A percentile compares a stretch with the other conserved stretches of the same genome.
Evolutionary conservation across 1,140 invertebrate species (phyloP).

Genomic region (Ceratosolen solmsi): DNA sequence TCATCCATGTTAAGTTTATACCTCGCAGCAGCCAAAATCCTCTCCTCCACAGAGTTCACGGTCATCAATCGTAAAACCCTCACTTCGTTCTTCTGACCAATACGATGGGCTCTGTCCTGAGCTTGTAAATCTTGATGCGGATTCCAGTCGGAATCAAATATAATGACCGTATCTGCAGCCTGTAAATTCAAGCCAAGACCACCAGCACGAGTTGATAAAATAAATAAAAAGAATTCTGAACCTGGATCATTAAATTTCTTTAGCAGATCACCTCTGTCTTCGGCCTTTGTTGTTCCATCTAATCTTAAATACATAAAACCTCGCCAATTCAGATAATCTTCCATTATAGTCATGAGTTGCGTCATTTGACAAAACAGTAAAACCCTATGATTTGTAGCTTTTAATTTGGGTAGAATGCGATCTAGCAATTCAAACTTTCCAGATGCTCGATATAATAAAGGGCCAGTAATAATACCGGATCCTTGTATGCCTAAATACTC

Average conservation of each 20-base stretch:
- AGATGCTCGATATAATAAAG: conserved; percentile 93
- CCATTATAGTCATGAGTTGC: conserved; percentile 98
- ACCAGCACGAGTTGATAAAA: conserved; percentile 96
- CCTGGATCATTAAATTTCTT: conserved; percentile 93
- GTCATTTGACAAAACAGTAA: conserved; percentile 99
- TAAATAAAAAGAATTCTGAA: conserved; percentile 95
- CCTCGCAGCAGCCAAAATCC: conserved; percentile 94
- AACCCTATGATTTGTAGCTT: conserved; percentile 91
- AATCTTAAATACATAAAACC: conserved; percentile 84
- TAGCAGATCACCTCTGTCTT: conserved; percentile 95
- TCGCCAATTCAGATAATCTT: conserved; percentile 95
- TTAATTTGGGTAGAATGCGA: conserved; percentile 96
- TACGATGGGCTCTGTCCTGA: conserved; percentile 98
- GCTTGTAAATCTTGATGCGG: conserved; percentile 98
- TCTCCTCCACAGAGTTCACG: conserved; percentile 98
- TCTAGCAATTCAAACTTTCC: conserved; percentile 99
- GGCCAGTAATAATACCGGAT: conserved; percentile 83
- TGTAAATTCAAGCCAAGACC: conserved; percentile 99
- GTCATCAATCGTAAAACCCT: conserved; percentile 97
- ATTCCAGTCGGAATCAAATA: conserved; percentile 99
- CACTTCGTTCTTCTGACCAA: conserved; percentile 98
- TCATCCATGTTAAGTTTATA: conserved; percentile 99
- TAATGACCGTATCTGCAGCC: conserved; percentile 98
- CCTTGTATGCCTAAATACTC: conserved; percentile 85
- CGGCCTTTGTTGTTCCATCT: conserved; percentile 98